These are phyloP conservation scores for Hepsetus odoe DNA, from an alignment of 2,113 vertebrate genomes.

Conservation along the genomic window DNA sequence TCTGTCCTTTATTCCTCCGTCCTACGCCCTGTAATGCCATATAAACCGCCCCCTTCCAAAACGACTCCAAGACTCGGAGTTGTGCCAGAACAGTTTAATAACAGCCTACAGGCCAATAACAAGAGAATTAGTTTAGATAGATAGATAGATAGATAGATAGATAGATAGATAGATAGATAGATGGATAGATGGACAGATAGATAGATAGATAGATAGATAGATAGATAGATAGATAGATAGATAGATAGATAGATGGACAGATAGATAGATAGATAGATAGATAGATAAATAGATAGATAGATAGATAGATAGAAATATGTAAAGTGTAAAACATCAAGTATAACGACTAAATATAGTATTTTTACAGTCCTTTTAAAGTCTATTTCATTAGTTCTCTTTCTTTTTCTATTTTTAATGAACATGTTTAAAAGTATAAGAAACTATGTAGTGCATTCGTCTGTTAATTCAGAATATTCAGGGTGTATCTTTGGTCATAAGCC, in stretches of 20 bases:
- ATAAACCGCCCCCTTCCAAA: slow-evolving; percentile 65
- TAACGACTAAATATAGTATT: no score
- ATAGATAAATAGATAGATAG: no score
- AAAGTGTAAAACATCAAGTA: no score
- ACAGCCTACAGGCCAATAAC: slow-evolving; percentile 32
- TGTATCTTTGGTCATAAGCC: background rate
- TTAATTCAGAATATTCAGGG: background rate
- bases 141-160: slow-evolving; percentile 56
- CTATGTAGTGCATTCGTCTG: background rate
- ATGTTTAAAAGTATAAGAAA: background rate
- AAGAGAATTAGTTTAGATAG: slow-evolving; percentile 48
- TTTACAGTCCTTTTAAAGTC: no score
- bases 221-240: slow-evolving; percentile 58
- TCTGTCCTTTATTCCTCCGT: slow-evolving; percentile 80
- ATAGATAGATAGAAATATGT: no score
- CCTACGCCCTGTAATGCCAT: slow-evolving; percentile 80
- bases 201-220: slow-evolving; percentile 28
- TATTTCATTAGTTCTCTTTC: no score
- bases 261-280: slow-evolving; percentile 45
- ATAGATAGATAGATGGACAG: slow-evolving; percentile 59
- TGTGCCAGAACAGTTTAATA: slow-evolving; percentile 67
- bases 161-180: slow-evolving; percentile 48
- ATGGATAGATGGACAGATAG: slow-evolving; percentile 5
- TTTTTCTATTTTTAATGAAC: background rate
- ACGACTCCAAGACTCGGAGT: slow-evolving; percentile 66